Base-by-base conservation (phyloP, 2,797 vertebrate genomes). In the Scolopax rusticola region DNA sequence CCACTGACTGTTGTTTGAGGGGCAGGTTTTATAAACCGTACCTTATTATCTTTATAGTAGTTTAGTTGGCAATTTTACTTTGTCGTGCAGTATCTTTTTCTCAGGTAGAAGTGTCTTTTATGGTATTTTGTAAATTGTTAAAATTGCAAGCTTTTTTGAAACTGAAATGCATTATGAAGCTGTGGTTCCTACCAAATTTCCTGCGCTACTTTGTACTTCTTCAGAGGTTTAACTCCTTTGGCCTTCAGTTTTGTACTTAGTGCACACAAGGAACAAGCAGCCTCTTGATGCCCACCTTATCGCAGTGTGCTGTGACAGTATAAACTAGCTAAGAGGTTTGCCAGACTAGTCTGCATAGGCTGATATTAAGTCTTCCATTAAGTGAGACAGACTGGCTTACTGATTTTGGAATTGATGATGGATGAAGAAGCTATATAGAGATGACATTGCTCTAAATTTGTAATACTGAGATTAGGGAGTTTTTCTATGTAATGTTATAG, bases 311-410 rank as follows among this genome's bases (percentile, higher is more conserved):
- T 95, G 80, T 80, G 89, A 30, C 63, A 47, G 59, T 45, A 69
- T 33, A 82, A 94, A 90, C 76, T 77, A 78, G 82, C 90, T 91
- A 79, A 95, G 75, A 95, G 90, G 64, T 87, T 96, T 95, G 79
- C 75, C 21, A 53, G 84, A 19, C 74, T 95, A 77, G 91, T 96
- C 93, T 96, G 67, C 94, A 77, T 96, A 85, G 88, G n/a, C 86
- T 82, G 94, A 97, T 96, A 91, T 40, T 97, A 96, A 96, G 96
- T 96, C 97, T 97, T 93, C 89, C n/a, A 84, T 97, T 96, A 95
- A 97, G 89, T 86, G 95, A 90, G 81, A 82, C 80, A 94, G 96
- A 79, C 92, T 93, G 74, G 96, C 95, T 96, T 94, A 89, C 93
- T 93, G 93, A 48, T 95, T 96, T 95, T 90, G 61, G 91, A 95